Conservation (phyloP, 2,113 vertebrate species). For the Leptodactylus fuscus region DNA sequence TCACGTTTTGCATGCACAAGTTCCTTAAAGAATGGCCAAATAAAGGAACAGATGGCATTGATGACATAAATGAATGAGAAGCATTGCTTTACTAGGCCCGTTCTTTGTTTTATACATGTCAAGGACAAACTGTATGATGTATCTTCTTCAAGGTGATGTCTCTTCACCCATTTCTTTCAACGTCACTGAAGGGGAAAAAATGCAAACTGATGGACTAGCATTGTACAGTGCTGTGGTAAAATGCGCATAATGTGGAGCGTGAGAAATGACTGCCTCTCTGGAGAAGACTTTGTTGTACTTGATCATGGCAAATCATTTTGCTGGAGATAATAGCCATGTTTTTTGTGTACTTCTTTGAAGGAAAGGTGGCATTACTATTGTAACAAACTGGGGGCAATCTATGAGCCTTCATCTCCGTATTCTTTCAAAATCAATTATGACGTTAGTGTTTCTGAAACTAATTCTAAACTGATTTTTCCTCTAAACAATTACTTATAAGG, state of each 20-base stretch:
- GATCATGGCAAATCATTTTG: conserved; percentile 20
- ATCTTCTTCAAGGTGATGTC: conserved; percentile 34
- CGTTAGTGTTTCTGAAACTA: too few relatives aligned
- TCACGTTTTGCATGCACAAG: background rate
- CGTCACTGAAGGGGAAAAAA: conserved; percentile 45
- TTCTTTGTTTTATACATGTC: background rate
- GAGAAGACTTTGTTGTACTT: background rate
- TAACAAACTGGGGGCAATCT: background rate
- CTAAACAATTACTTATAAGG: too few relatives aligned
- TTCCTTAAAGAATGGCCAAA: background rate
- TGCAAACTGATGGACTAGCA: conserved; percentile 31
- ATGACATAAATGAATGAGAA: conserved; percentile 24
- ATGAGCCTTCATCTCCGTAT: background rate
- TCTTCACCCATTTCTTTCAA: conserved; percentile 23
- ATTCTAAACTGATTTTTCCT: too few relatives aligned
- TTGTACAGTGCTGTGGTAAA: conserved; percentile 19
- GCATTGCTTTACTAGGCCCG: background rate
- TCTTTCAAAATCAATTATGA: too few relatives aligned
- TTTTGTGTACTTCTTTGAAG: background rate
- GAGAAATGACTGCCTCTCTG: conserved; percentile 19
- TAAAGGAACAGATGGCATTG: conserved; percentile 3
- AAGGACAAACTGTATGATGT: conserved; percentile 20
- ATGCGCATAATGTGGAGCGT: background rate
- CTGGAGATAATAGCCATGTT: background rate
- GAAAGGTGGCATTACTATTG: background rate